These are phyloP conservation scores for Synanthedon formicaeformis DNA, from an alignment of 2,888 invertebrate genomes.

Conservation along the genomic window DNA sequence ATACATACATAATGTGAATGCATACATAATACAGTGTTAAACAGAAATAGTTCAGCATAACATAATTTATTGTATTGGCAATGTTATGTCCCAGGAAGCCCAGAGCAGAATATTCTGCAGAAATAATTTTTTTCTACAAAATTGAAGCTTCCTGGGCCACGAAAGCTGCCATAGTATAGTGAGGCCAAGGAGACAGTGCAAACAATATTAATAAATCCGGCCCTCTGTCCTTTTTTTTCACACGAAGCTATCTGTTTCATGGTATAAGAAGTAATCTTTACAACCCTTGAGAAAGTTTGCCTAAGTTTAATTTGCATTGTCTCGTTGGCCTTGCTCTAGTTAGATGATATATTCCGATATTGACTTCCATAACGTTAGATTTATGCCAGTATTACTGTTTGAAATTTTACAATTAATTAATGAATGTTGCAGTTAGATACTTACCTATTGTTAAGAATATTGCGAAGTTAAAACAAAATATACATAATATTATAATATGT, in stretches of 20 bases:
- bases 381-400: conserved; percentile 51
- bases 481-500: not conserved
- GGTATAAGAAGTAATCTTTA: too few relatives aligned
- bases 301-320: too few relatives aligned
- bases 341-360: conserved; percentile 38
- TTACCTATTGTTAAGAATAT: conserved; percentile 38
- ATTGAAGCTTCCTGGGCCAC: conserved; percentile 3
- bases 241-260: too few relatives aligned
- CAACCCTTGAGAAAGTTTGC: too few relatives aligned
- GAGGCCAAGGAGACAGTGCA: too few relatives aligned
- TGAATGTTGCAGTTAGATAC: conserved; percentile 16
- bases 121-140: too few relatives aligned
- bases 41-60: not conserved
- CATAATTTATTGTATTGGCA: too few relatives aligned
- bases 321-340: too few relatives aligned
- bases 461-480: conserved; percentile 36
- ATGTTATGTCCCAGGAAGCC: too few relatives aligned
- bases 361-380: conserved; percentile 23
- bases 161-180: conserved; percentile 24
- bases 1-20: not conserved
- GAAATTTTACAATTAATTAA: conserved; percentile 17
- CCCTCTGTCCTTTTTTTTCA: too few relatives aligned
- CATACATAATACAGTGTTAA: not conserved
- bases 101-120: too few relatives aligned
- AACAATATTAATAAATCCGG: too few relatives aligned